Conservation (phyloP, 53 echinoderm and acorn worm genomes). For the Arbacia lixula region DNA sequence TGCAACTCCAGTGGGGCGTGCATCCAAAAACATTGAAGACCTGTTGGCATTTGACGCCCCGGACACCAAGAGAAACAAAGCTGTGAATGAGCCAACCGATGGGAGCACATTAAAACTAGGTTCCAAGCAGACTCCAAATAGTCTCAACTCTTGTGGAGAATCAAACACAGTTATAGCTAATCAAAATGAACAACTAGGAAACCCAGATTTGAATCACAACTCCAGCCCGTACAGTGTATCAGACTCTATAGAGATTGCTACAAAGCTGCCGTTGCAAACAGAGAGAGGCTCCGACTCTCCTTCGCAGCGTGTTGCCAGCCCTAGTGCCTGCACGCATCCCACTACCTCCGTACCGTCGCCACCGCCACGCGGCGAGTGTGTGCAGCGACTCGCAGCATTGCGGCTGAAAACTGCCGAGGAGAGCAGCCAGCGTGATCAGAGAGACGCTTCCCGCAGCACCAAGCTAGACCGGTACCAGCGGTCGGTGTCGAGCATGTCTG, state of each 20-base stretch:
- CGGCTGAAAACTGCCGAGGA: background rate
- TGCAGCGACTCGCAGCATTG: background rate
- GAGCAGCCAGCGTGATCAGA: no score
- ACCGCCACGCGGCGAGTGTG: background rate
- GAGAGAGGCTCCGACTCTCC: background rate
- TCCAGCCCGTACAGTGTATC: background rate
- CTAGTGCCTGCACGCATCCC: background rate
- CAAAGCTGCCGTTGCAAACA: background rate
- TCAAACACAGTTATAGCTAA: background rate
- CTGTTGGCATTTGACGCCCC: constrained; percentile 26
- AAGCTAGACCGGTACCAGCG: constrained; percentile 37
- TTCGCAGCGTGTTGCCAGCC: background rate
- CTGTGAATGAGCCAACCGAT: background rate
- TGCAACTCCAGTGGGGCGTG: constrained; percentile 53
- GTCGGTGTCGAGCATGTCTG: constrained; percentile 64
- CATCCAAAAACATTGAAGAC: constrained; percentile 34
- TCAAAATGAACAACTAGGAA: background rate
- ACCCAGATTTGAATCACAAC: background rate
- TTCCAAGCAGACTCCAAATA: no score
- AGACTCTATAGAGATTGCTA: constrained; percentile 21
- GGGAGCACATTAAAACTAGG: no score
- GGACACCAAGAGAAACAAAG: background rate
- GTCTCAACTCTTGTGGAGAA: no score
- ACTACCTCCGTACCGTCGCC: background rate
- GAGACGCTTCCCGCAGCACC: no score